A percentile compares a stretch with the other conserved stretches of the same genome.
Conservation (phyloP, 2,797 vertebrate genomes). For the Etheostoma perlongum region DNA sequence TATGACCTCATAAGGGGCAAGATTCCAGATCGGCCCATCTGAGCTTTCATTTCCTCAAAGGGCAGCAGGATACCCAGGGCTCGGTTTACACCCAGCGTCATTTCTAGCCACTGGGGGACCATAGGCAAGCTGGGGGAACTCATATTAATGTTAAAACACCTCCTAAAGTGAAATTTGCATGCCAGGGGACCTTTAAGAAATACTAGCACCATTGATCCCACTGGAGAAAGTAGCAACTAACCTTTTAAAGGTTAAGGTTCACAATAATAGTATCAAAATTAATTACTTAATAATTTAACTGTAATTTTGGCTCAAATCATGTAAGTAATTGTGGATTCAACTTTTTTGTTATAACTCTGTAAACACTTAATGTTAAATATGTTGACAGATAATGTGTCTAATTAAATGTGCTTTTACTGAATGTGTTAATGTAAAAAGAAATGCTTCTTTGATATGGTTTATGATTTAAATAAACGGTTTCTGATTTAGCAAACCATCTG, state of each 20-base stretch:
- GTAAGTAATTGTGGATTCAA: neutral
- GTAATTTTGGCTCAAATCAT: neutral
- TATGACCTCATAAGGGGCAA: no score
- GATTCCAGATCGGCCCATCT: no score
- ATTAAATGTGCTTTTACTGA: neutral
- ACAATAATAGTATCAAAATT: neutral
- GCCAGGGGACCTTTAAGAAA: neutral
- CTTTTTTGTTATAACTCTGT: slow-evolving; percentile 8
- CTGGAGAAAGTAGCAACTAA: neutral
- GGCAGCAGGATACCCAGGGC: no score
- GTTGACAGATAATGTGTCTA: neutral
- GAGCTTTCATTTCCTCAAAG: no score
- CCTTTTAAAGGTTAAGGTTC: neutral
- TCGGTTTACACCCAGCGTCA: no score
- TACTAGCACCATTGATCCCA: neutral
- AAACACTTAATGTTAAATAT: neutral
- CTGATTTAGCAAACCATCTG: slow-evolving; percentile 6
- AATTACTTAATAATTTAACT: slow-evolving; percentile 1
- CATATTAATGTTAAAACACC: no score
- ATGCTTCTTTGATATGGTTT: neutral
- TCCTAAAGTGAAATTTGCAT: no score
- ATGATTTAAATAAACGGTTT: slow-evolving; percentile 39
- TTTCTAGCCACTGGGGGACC: no score
- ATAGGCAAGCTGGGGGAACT: no score
- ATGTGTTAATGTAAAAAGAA: neutral